Evolutionary conservation across 2,797 vertebrate species (phyloP).

Genomic region (Botia almorhae): DNA sequence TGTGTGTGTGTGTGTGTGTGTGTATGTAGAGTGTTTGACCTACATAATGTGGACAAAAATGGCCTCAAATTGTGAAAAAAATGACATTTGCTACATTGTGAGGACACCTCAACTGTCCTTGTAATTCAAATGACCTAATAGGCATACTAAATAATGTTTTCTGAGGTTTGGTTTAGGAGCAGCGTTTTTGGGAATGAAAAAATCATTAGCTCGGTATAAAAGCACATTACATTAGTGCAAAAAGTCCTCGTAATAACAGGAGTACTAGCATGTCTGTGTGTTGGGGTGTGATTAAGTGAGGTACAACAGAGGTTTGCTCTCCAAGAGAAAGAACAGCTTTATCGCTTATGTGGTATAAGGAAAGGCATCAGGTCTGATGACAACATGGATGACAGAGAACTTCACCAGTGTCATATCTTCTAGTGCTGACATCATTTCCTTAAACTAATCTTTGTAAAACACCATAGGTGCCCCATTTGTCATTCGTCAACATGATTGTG

Average conservation of each 20-base stretch:
- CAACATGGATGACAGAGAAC: constrained; percentile 40
- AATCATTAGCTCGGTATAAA: background rate
- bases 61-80: background rate
- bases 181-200: background rate
- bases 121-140: background rate
- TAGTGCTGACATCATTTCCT: constrained; percentile 40
- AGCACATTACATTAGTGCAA: background rate
- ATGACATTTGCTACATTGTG: background rate
- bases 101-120: background rate
- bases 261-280: background rate
- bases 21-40: background rate
- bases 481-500: constrained; percentile 1
- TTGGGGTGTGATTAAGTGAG: constrained; percentile 1
- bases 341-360: constrained; percentile 38
- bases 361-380: constrained; percentile 38
- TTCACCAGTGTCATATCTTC: constrained; percentile 42
- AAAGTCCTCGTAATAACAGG: background rate
- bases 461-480: constrained; percentile 38
- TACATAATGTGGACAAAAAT: background rate
- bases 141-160: background rate
- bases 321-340: constrained; percentile 36
- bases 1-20: background rate
- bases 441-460: constrained; percentile 31
- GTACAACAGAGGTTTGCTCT: constrained; percentile 31
- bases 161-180: background rate